A percentile compares a stretch with the other conserved stretches of the same genome.
phyloP scores from a whole-genome alignment of 2,888 invertebrate genomes.

The Habrosyne pyritoides region DNA sequence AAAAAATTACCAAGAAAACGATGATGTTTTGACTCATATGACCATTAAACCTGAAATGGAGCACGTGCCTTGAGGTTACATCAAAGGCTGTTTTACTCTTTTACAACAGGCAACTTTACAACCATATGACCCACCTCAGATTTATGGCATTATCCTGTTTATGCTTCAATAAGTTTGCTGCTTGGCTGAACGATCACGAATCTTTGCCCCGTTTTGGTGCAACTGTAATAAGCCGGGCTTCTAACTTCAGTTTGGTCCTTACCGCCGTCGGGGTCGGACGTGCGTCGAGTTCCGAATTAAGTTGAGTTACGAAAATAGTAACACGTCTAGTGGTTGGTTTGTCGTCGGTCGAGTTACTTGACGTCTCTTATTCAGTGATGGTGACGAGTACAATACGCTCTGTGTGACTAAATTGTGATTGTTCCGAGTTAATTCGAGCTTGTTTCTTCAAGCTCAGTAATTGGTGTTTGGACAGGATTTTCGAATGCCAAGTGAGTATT shows the following conservation, averaged over 20 bases:
- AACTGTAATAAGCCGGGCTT: constrained; percentile 22
- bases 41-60: neutral
- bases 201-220: constrained; percentile 52
- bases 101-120: constrained; percentile 34
- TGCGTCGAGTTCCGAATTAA: constrained; percentile 31
- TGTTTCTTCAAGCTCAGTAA: neutral
- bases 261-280: constrained; percentile 48
- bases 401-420: constrained; percentile 15
- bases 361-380: neutral
- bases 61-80: constrained; percentile 31
- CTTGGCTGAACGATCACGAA: constrained; percentile 55
- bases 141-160: constrained; percentile 64
- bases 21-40: neutral
- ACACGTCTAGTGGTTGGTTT: constrained; percentile 35
- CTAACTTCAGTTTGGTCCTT: constrained; percentile 53
- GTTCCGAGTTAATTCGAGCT: constrained; percentile 1
- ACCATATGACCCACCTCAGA: constrained; percentile 53
- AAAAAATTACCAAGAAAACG: neutral
- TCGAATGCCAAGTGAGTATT: constrained; percentile 35
- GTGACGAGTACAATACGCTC: constrained; percentile 9
- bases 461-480: constrained; percentile 35
- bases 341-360: constrained; percentile 2
- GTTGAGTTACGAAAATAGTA: constrained; percentile 67
- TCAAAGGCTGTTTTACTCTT: constrained; percentile 39
- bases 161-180: constrained; percentile 60